Evolutionary conservation across 2,797 vertebrate species (phyloP), one percentile per base, ranked within the genome.

Genomic region (Pangasius larnaudii): DNA sequence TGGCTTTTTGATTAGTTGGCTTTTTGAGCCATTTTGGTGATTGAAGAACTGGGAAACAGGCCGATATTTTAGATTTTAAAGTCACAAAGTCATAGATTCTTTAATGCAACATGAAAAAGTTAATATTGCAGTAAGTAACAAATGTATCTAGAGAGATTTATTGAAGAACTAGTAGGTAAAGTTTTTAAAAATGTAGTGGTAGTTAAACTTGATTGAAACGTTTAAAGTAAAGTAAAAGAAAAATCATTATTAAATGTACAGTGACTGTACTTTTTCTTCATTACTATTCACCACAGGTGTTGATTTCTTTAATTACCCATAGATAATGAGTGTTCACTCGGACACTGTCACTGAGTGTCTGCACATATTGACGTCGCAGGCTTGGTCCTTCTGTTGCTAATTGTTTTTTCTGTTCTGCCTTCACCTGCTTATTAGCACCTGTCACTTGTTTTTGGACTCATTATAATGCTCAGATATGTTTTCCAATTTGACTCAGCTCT

Each of bases 221-320:
- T 33, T 69, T 16, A 36, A 71, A 39, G 16, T 71, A 10, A 22
- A 42, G 30, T 67, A 69, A 3, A 30, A 30, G 3, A 69, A 69
- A 22, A 69, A 13, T 16, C 13, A 27, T 61, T 24, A 27, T 8
- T 65, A 39, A 72, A 49, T 75, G 42, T 7, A n/a, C 46, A 75
- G 24, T 49, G 5, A 75, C 46, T 49, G 19, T 72, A 72, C 39
- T 14, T 74, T 27, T 49, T 22, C 7, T 33, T 22, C 8, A 56
- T 56, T 56, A 13, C 51, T 53, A 36, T 33, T 18, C 9, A 33
- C 16, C 36, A 9, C 39, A 83, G 7, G 39, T 65, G 80, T 49
- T 63, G 39, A 79, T 87, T 87, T 87, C 42, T 75, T 83, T 74
- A 87, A 87, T 87, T 84, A 83, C 69, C 69, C 80, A 61, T 63